Evolutionary conservation across 2,888 invertebrate genomes (phyloP), one percentile per base, ranked within the genome.

Genomic region (Tribolium freemani): DNA sequence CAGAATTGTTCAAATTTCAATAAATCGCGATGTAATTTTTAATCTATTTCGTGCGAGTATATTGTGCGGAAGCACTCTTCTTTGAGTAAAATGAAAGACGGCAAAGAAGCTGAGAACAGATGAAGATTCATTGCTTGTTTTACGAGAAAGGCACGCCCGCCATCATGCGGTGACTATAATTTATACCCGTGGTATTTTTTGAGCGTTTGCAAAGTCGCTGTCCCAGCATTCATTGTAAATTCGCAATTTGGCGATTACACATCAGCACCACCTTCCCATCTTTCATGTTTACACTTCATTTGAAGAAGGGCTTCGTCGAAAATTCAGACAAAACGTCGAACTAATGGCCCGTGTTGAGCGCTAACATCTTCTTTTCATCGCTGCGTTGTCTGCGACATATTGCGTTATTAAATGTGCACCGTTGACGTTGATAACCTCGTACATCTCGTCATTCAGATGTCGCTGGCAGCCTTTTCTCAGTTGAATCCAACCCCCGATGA

Each of bases 371-470:
- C 69, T 61, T 57, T 69, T 60, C 58, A 60, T 44, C 50, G 48
- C 54, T 1, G 38, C 57, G 56, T 57, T 67, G 67, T 57, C 61
- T 61, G 74, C 68, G 69, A 73, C 77, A 77, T 78, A 77, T 77
- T 75, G 77, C 67, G 78, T 75, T 78, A 78, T 78, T 78, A 77
- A 77, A 75, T 69, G 69, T 74, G 76, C 73, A 74, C 71, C 71
- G 76, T 77, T 76, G 75, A 77, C 70, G 64, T 73, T 79, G 77
- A 79, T 77, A 75, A 74, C 67, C 69, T 74, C 75, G 76, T 78
- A 76, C 75, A 78, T 78, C 76, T 78, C 77, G 75, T 78, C 78
- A 79, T 78, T 79, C 79, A 78, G 63, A 68, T 75, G 78, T 78
- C 76, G 68, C 73, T 61, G 26, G 58, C 77, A 78, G 75, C 67